phyloP scores from a whole-genome alignment of 2,888 invertebrate genomes.

The Isoperla grammatica region DNA sequence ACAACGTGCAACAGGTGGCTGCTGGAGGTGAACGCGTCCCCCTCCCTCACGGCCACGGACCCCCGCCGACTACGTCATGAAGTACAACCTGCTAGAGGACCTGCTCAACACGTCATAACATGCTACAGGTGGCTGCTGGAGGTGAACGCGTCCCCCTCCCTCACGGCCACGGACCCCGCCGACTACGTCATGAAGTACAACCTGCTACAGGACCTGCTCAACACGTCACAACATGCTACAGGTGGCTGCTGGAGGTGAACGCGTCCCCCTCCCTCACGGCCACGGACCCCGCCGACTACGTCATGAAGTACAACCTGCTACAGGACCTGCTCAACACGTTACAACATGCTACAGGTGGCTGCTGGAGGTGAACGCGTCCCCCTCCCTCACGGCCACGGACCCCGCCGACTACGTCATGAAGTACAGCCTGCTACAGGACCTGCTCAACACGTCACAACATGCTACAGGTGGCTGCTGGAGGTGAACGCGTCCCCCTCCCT shows the following conservation, averaged over 20 bases:
- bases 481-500: conserved; percentile 57
- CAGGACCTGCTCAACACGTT: conserved; percentile 51
- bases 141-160: conserved; percentile 56
- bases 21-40: conserved; percentile 57
- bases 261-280: conserved; percentile 56
- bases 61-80: conserved; percentile 54
- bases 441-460: too few species aligned
- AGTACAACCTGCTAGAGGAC: conserved; percentile 53
- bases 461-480: conserved; percentile 53
- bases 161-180: conserved; percentile 53
- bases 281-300: conserved; percentile 53
- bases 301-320: conserved; percentile 52
- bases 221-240: conserved; percentile 37
- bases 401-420: conserved; percentile 55
- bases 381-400: conserved; percentile 54
- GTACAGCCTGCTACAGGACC: conserved; percentile 52
- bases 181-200: conserved; percentile 55
- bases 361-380: conserved; percentile 57
- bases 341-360: too few species aligned
- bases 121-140: conserved; percentile 50
- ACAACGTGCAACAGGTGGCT: too few species aligned
- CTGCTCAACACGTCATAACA: conserved; percentile 45
- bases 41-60: conserved; percentile 54
- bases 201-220: conserved; percentile 52
- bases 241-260: conserved; percentile 56